A percentile compares a stretch with the other conserved stretches of the same genome.
These are phyloP conservation scores for Sebastes schlegelii DNA, from an alignment of 2,113 vertebrate species.

Conservation along the genomic window DNA sequence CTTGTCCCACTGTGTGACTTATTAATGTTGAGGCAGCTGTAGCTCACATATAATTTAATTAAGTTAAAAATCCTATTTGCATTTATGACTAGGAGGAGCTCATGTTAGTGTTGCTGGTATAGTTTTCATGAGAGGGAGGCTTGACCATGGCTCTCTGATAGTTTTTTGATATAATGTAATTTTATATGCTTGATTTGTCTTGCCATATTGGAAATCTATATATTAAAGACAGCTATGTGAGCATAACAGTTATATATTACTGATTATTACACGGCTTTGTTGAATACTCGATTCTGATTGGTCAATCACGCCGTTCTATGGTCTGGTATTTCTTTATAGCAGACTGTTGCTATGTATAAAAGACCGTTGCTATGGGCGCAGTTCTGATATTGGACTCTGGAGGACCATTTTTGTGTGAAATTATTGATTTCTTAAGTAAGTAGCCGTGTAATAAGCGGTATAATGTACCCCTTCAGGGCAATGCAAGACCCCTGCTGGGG, in stretches of 20 bases:
- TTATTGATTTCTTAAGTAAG: too few species aligned
- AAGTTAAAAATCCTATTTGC: neutral
- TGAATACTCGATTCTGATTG: too few species aligned
- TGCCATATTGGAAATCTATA: neutral
- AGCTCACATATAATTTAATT: slow-evolving; percentile 5
- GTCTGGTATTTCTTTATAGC: too few species aligned
- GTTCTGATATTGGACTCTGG: too few species aligned
- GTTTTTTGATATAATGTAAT: neutral
- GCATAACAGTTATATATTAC: neutral
- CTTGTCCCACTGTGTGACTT: neutral
- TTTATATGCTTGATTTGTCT: neutral
- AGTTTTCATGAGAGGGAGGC: neutral
- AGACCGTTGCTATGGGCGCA: too few species aligned
- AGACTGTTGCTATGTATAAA: too few species aligned
- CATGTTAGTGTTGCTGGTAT: neutral
- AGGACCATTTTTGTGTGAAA: too few species aligned
- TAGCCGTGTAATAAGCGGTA: too few species aligned
- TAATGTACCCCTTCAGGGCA: too few species aligned
- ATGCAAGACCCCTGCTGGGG: too few species aligned
- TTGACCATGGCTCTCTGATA: neutral
- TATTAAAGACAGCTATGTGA: neutral
- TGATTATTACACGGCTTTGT: neutral
- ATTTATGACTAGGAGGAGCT: neutral
- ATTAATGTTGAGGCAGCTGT: slow-evolving; percentile 2
- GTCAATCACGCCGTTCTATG: too few species aligned